Evolutionary conservation across 2,888 invertebrate genomes (phyloP).

Genomic region (Tholera decimalis): DNA sequence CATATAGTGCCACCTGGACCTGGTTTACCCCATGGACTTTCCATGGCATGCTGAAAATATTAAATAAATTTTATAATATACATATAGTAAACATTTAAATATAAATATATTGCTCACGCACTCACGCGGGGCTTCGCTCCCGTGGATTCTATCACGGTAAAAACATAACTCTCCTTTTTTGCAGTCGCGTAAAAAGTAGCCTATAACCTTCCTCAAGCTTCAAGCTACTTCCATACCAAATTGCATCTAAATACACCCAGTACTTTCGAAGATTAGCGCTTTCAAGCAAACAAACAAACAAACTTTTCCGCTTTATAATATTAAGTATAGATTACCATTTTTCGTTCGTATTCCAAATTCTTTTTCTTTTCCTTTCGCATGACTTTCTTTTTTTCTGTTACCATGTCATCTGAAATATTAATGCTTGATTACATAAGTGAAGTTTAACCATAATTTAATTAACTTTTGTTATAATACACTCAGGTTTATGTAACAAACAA

Average conservation of each 20-base stretch:
- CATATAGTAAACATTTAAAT: background rate
- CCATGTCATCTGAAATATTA: constrained; percentile 89
- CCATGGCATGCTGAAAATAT: constrained; percentile 82
- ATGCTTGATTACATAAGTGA: background rate
- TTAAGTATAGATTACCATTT: constrained; percentile 92
- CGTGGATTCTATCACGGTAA: too few species aligned
- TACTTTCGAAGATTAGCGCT: too few species aligned
- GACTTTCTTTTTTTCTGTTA: constrained; percentile 89
- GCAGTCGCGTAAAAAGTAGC: too few species aligned
- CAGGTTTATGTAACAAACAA: constrained; percentile 30
- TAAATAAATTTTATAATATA: constrained; percentile 23
- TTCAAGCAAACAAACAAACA: too few species aligned
- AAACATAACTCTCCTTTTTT: too few species aligned
- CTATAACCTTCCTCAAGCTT: too few species aligned
- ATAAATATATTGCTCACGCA: constrained; percentile 15
- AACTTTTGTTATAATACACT: background rate
- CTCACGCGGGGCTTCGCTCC: too few species aligned
- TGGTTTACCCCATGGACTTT: constrained; percentile 93
- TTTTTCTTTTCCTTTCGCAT: constrained; percentile 86
- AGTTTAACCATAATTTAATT: background rate
- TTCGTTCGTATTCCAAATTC: constrained; percentile 87
- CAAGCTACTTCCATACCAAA: too few species aligned
- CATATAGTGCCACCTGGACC: constrained; percentile 94
- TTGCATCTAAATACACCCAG: too few species aligned
- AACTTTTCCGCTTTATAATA: too few species aligned